Percentiles rank a stretch among this genome's conserved stretches.
Evolutionary conservation across 1,140 invertebrate genomes (phyloP).

Genomic region (Brachionus manjavacas): DNA sequence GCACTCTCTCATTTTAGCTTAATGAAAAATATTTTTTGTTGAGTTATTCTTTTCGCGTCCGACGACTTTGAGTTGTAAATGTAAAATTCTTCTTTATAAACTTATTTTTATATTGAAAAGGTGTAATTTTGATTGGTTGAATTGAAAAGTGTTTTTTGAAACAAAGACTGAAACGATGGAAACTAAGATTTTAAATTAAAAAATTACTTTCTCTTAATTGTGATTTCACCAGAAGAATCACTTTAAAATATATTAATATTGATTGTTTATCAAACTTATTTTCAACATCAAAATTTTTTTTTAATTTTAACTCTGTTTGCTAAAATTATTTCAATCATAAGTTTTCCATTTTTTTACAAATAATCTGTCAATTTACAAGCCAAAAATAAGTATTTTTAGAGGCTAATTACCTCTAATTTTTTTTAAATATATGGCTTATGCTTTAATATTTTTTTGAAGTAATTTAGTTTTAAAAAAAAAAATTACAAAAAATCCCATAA

Average conservation of each 20-base stretch:
- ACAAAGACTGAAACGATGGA: not conserved
- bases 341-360: not conserved
- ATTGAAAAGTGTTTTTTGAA: not conserved
- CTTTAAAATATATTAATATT: not conserved
- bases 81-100: too few species aligned
- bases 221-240: not conserved
- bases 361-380: not conserved
- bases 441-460: too few species aligned
- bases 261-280: not conserved
- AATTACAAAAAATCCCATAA: too few species aligned
- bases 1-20: slow-evolving; percentile 62
- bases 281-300: not conserved
- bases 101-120: too few species aligned
- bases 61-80: too few species aligned
- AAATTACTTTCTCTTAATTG: not conserved
- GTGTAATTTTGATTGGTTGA: not conserved
- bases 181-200: not conserved
- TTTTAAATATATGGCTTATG: too few species aligned
- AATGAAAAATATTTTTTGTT: too few species aligned
- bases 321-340: not conserved
- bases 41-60: too few species aligned
- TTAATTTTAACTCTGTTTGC: not conserved
- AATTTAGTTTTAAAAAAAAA: too few species aligned
- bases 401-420: not conserved
- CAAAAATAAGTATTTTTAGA: not conserved